These are phyloP conservation scores for Enteromius thamalakanensis DNA, from an alignment of 2,797 vertebrate species.

Conservation along the genomic window DNA sequence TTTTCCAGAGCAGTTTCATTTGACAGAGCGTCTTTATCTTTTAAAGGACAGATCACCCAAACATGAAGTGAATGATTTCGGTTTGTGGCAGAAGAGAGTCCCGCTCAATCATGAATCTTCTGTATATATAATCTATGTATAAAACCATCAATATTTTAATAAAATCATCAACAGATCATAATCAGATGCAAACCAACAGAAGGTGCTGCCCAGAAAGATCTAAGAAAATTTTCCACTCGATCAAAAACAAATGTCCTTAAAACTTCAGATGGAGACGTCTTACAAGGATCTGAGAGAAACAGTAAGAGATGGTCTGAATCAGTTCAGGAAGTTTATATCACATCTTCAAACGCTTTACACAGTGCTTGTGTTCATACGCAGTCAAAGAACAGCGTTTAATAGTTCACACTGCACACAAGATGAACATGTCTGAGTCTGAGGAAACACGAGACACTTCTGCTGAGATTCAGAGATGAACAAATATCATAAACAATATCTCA, in stretches of 20 bases:
- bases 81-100: no score
- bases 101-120: neutral
- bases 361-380: neutral
- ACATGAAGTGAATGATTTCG: no score
- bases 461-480: no score
- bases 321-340: neutral
- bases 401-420: neutral
- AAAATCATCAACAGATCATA: neutral
- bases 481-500: neutral
- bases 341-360: neutral
- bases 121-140: neutral
- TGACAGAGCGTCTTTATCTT: no score
- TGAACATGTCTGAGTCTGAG: neutral
- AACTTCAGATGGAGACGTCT: neutral
- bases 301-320: neutral
- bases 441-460: neutral
- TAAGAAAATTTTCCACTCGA: neutral
- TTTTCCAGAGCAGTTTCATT: no score
- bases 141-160: neutral
- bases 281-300: neutral
- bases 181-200: neutral
- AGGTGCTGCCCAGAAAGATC: neutral
- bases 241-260: neutral
- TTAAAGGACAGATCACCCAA: no score
- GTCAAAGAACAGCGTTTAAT: neutral